Evolutionary conservation across 2,888 invertebrate genomes (phyloP), one percentile per base, ranked within the genome.

Genomic region (Leptopilina syphax): DNA sequence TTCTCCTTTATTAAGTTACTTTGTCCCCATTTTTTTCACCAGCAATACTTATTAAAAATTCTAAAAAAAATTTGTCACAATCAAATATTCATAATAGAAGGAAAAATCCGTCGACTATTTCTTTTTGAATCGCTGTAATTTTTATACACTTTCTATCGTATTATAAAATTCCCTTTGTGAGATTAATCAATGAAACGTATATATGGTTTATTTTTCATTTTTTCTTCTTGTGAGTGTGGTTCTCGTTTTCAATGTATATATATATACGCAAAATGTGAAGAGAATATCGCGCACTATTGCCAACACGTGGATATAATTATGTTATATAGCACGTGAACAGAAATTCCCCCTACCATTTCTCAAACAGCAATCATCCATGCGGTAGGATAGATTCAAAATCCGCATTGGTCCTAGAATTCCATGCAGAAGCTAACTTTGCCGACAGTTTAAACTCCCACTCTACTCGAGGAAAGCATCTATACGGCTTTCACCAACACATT

Each of bases 391-490:
- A 73, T 73, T 57, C 57, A 73, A 73, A 50, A 73, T 73, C 57
- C 73, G 57, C 54, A 73, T 54, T 73, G 27, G 73, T 54, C 12
- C 68, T 47, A 54, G 68, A 77, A 18, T 65, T 65, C 57, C 44
- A 79, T 65, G 78, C 80, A 83, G 68, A 68, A 82, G 81, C 81
- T 82, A 85, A 85, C 85, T 85, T 85, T 65, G 82, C 82, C 84
- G 85, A 85, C 84, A 84, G 82, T 85, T 85, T 83, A 81, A 83
- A 81, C 79, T 77, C 50, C 79, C 76, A 77, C 66, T 66, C 79
- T 67, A 67, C 70, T 34, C 34, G 3, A 34, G 65, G 65, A 73
- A 8, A 44, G 68, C 83, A 76, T 68, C 76, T 65, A 65, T 68
- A 50, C 9, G 12, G 65, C 77, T 24, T 77, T 41, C 57, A 50